Evolutionary conservation across 1,140 invertebrate genomes (phyloP).

Genomic region (Neotoxoptera formosana): DNA sequence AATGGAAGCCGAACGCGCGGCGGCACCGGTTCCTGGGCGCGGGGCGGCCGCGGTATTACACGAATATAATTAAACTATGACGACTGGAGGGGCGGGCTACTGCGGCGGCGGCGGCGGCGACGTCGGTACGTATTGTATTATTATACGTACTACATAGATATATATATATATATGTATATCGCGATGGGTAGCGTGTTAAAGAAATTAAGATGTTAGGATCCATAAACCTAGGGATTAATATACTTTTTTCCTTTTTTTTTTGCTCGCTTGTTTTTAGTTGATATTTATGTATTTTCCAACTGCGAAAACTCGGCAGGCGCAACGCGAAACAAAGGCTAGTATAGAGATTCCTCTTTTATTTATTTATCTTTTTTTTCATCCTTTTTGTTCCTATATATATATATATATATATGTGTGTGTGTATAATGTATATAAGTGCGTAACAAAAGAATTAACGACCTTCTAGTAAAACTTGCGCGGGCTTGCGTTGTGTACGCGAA

Average conservation of each 20-base stretch:
- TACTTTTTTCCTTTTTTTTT: slow-evolving; percentile 21
- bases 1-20: slow-evolving; percentile 20
- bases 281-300: slow-evolving; percentile 39
- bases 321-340: neutral
- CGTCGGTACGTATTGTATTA: neutral
- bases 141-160: neutral
- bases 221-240: slow-evolving; percentile 53
- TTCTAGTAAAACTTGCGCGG: neutral
- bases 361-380: slow-evolving; percentile 5
- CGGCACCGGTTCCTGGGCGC: neutral
- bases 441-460: slow-evolving; percentile 27
- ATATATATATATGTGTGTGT: neutral
- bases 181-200: slow-evolving; percentile 11
- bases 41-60: slow-evolving; percentile 11
- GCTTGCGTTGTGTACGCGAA: neutral
- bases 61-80: slow-evolving; percentile 50
- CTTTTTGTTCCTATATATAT: neutral
- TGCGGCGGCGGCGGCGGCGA: neutral
- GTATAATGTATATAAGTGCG: neutral
- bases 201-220: slow-evolving; percentile 50
- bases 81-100: neutral
- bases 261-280: slow-evolving; percentile 26
- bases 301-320: neutral
- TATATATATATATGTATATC: neutral
- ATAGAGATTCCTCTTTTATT: neutral